phyloP scores from a whole-genome alignment of 2,113 vertebrate species.

The Hyperopisus bebe region DNA sequence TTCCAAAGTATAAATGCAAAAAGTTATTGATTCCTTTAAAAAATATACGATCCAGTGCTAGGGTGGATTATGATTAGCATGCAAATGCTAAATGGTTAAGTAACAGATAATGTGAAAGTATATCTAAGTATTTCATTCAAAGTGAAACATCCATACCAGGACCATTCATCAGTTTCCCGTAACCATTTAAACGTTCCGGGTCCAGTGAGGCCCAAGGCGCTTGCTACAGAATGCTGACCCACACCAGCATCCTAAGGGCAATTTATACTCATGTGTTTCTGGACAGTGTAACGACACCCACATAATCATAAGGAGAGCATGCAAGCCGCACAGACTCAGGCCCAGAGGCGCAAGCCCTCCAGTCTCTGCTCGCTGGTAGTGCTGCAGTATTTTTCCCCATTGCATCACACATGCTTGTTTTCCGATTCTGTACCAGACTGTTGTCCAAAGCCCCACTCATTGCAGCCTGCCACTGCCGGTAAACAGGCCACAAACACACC shows the following conservation, averaged over 20 bases:
- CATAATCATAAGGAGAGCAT: not conserved
- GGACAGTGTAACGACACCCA: not conserved
- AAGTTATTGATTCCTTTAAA: not conserved
- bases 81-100: not conserved
- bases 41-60: not conserved
- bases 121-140: not conserved
- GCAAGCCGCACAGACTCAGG: not conserved
- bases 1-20: not conserved
- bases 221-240: not conserved
- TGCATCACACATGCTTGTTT: not conserved
- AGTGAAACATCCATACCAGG: not conserved
- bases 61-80: not conserved
- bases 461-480: not conserved
- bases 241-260: not conserved
- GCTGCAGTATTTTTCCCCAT: not conserved
- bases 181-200: not conserved
- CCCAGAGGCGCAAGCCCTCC: not conserved
- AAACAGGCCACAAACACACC: not conserved
- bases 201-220: not conserved
- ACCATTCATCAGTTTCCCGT: not conserved
- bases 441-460: not conserved
- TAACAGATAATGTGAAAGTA: not conserved
- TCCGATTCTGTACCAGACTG: not conserved
- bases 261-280: not conserved
- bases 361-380: not conserved